These are phyloP conservation scores for Malacosoma neustria DNA, from an alignment of 2,888 invertebrate species.

Conservation along the genomic window DNA sequence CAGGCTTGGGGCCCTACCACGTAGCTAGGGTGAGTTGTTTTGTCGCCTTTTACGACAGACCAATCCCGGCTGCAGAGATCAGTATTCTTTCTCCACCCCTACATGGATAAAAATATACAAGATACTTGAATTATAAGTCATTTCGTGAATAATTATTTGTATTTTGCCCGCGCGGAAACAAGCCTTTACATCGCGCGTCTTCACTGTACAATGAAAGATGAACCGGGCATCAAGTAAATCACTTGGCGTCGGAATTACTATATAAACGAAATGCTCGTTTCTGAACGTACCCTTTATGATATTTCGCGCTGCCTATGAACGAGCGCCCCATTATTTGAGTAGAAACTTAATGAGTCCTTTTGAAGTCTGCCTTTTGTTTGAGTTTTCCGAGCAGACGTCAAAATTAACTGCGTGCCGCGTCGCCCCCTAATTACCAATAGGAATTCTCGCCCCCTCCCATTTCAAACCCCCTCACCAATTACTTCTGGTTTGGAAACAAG, in stretches of 20 bases:
- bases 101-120: too few relatives aligned
- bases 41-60: too few relatives aligned
- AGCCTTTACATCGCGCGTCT: neutral
- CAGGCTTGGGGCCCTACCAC: too few relatives aligned
- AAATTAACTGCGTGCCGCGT: slow-evolving; percentile 29
- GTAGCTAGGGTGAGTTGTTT: too few relatives aligned
- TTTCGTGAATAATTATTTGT: too few relatives aligned
- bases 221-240: neutral
- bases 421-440: slow-evolving; percentile 40
- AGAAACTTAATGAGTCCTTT: slow-evolving; percentile 51
- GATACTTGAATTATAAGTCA: too few relatives aligned
- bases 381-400: slow-evolving; percentile 42
- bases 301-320: slow-evolving; percentile 1
- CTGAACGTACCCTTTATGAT: slow-evolving; percentile 3
- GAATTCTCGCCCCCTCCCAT: slow-evolving; percentile 13
- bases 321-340: slow-evolving; percentile 36
- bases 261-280: slow-evolving; percentile 1
- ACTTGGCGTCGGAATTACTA: neutral
- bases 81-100: too few relatives aligned
- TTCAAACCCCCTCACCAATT: slow-evolving; percentile 21
- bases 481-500: slow-evolving; percentile 26
- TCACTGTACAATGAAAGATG: neutral
- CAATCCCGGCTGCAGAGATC: too few relatives aligned
- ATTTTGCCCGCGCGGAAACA: too few relatives aligned
- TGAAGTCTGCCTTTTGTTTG: slow-evolving; percentile 51